A percentile compares a stretch with the other conserved stretches of the same genome.
Conservation (phyloP, 2,888 invertebrate genomes). For the Apamea epomidion region DNA sequence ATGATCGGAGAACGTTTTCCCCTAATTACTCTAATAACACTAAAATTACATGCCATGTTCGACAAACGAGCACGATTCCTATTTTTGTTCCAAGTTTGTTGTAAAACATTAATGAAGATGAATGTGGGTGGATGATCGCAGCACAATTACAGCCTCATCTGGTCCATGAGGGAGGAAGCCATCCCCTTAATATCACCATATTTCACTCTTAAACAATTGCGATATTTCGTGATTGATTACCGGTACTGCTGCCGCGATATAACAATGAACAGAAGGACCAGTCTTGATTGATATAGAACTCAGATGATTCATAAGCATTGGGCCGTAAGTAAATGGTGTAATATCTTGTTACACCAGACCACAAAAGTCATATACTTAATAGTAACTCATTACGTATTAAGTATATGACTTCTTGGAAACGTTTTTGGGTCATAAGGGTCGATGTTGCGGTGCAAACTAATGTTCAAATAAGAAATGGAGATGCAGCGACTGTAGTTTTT, state of each 20-base stretch:
- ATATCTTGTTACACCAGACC: not conserved
- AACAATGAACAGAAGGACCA: slow-evolving; percentile 23
- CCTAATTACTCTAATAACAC: slow-evolving; percentile 46
- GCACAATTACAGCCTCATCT: slow-evolving; percentile 67
- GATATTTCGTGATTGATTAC: slow-evolving; percentile 78
- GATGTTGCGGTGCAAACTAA: not conserved
- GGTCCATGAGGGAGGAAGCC: slow-evolving; percentile 52
- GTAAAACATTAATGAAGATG: slow-evolving; percentile 67
- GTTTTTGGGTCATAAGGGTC: not conserved
- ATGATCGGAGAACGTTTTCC: slow-evolving; percentile 21
- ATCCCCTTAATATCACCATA: slow-evolving; percentile 68
- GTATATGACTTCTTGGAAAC: not conserved
- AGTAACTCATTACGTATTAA: too few species aligned
- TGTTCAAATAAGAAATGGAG: not conserved
- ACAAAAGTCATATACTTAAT: not conserved
- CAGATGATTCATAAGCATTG: not conserved
- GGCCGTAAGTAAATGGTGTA: not conserved
- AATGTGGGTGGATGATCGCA: slow-evolving; percentile 66
- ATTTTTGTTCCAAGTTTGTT: slow-evolving; percentile 61
- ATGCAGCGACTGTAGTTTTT: not conserved
- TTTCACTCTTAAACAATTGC: slow-evolving; percentile 77
- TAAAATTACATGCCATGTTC: slow-evolving; percentile 30
- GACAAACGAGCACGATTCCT: slow-evolving; percentile 26
- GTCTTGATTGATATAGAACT: not conserved
- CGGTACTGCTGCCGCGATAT: slow-evolving; percentile 44